These are phyloP conservation scores for honey bee (Apis mellifera) DNA, from an alignment of 1,140 invertebrate genomes.

Conservation along the genomic window Amel_HAv3.1 CM009945.2:4734001-4734500, in stretches of 20 bases:
- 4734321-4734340: background rate
- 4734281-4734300: background rate
- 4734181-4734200: background rate
- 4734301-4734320: background rate
- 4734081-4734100: too few relatives aligned
- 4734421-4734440: slow-evolving; percentile 17
- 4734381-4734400: background rate
- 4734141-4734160: too few relatives aligned
- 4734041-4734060: too few relatives aligned
- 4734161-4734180: too few relatives aligned
- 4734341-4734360: background rate
- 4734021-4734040: too few relatives aligned
- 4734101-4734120: too few relatives aligned
- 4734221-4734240: too few relatives aligned
- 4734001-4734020: too few relatives aligned
- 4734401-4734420: background rate
- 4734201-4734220: background rate
- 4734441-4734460: slow-evolving; percentile 42
- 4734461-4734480: slow-evolving; percentile 44
- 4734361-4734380: slow-evolving; percentile 30
- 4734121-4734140: too few relatives aligned
- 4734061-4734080: too few relatives aligned
- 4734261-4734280: too few relatives aligned
- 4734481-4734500: background rate
- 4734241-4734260: too few relatives aligned